Evolutionary conservation across 2,888 invertebrate species (phyloP), one percentile per base, ranked within the genome.

Genomic region (Stegana nigrithorax): DNA sequence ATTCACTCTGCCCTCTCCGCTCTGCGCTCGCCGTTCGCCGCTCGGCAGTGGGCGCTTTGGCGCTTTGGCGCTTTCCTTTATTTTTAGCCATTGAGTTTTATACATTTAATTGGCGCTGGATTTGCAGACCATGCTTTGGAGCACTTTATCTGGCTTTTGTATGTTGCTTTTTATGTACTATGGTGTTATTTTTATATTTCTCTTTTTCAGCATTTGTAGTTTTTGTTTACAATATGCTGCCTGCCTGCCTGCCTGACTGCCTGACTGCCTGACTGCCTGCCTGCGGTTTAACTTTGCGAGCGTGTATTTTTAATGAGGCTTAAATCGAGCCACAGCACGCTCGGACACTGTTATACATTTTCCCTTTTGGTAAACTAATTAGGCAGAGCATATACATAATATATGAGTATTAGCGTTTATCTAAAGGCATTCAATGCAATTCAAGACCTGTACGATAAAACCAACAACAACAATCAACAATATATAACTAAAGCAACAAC

Each of bases 231-330:
- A 4, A 14, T 4, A 7, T 19, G 17, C 23, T 45, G 45, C 8
- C 21, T 45, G 21, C 23, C 23, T 45, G 19, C 6, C 19, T 42
- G 12, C 19, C 8, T 8, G 6, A 5, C 4, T 45, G 45, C 19
- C 21, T 45, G 45, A 19, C 45, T 21, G 21, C n/a, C n/a, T n/a
- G 42, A 42, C n/a, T 42, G 42, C 14, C 39, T 66, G 58, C 21
- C 62, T 76, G 75, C 42, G 76, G 76, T 67, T 73, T 68, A 64
- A 66, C 75, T 72, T 74, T 67, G 66, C 60, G 66, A 57, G 60
- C 56, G 32, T 26, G 39, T 42, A 4, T 5, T 14, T 39, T 5
- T 12, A 14, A 39, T 8, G 17, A 10, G 6, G 14, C 14, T 39
- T 39, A 39, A 17, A 10, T 2, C 39, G 6, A n/a, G 14, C 39